Evolutionary conservation across 2,888 invertebrate species (phyloP), one percentile per base, ranked within the genome.

Genomic region (Leucophora obtusa): DNA sequence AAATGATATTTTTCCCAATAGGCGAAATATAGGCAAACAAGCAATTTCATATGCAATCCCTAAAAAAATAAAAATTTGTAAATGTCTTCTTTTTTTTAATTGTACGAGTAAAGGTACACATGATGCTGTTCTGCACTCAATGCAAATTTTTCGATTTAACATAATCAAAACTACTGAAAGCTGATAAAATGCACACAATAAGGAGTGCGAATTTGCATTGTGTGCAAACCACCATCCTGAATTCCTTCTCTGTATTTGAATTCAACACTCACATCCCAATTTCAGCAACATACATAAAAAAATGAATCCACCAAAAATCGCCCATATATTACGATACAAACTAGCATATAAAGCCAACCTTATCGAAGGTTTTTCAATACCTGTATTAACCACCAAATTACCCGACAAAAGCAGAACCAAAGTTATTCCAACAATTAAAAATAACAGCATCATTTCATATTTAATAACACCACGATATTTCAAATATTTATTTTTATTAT

Each of bases 301-400:
- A 11, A 85, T 85, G 2, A 86, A 82, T 0, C 86, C 87, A 24
- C 89, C 86, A 21, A 89, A 86, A 2, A 91, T 56, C 5, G 87
- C 86, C 87, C 91, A 91, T 1, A 89, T 59, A 82, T 89, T 90
- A 79, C 89, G 89, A 65, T 88, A 89, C 1, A 89, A 66, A 1
- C 89, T 87, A 69, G 90, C 89, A 83, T 91, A 91, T 2, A 91
- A 50, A 0, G 89, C 90, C 11, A 90, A 83, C 86, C 87, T 87
- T 21, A 90, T 53, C 0, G 88, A 87, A 0, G 90, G 88, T 60
- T 85, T 87, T 15, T 82, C 78, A 72, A 87, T 88, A 18, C 87
- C 86, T 10, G 86, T 83, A 38, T 83, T 82, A 15, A 90, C 89
- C 66, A 91, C 88, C 10, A 87, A 82, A 14, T 77, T 85, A 1